phyloP scores from a whole-genome alignment of 2,113 vertebrate species.

The Micronisus gabar region DNA sequence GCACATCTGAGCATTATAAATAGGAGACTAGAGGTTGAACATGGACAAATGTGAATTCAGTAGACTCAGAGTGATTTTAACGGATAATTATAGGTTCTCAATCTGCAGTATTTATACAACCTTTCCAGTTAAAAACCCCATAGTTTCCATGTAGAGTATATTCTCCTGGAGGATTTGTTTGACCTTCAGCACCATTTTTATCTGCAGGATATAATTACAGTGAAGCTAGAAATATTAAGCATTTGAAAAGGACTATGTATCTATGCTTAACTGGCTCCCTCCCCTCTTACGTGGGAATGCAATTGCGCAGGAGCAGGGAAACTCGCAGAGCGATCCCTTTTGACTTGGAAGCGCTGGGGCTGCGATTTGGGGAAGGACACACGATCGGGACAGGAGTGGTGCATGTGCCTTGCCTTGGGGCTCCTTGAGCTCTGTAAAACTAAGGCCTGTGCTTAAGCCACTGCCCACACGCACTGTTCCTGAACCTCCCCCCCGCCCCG shows the following conservation, averaged over 20 bases:
- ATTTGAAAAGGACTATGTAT: neutral
- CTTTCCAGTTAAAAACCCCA: neutral
- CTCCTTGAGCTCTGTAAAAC: neutral
- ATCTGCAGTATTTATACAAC: conserved; percentile 47
- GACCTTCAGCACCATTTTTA: conserved; percentile 52
- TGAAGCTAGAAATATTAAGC: neutral
- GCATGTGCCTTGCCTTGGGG: neutral
- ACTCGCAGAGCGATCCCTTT: neutral
- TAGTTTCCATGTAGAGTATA: conserved; percentile 3
- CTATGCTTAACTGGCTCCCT: neutral
- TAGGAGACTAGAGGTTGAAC: neutral
- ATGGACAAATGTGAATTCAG: conserved; percentile 25
- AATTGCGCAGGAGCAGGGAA: neutral
- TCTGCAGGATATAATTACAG: conserved; percentile 37
- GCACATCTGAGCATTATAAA: neutral
- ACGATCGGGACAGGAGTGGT: fast-evolving
- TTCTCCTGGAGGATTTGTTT: conserved; percentile 46
- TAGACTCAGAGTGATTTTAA: conserved; percentile 25
- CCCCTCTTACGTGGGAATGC: neutral
- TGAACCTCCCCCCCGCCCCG: neutral
- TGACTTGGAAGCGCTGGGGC: neutral
- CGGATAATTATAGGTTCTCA: conserved; percentile 43
- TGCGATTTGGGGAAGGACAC: neutral
- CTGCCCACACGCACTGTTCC: neutral
- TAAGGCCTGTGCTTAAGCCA: neutral